phyloP scores from a whole-genome alignment of 2,113 vertebrate species.

The Circaetus gallicus region DNA sequence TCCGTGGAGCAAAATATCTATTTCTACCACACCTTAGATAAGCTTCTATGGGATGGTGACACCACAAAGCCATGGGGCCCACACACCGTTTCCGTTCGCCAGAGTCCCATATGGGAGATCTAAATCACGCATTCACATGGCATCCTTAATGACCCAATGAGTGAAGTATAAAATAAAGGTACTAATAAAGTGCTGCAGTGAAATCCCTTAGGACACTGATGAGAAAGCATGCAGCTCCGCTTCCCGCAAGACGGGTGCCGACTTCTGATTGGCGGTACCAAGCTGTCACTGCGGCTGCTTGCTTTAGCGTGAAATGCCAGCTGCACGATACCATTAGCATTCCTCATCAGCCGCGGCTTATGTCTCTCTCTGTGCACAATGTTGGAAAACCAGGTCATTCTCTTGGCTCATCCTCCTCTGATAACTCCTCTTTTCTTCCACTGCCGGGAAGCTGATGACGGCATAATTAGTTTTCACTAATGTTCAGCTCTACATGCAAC shows the following conservation, averaged over 20 bases:
- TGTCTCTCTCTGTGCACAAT: background rate
- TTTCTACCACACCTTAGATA: background rate
- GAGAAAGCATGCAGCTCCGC: background rate
- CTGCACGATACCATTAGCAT: conserved; percentile 44
- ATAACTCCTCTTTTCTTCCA: conserved; percentile 42
- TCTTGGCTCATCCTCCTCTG: conserved; percentile 43
- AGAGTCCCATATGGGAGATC: background rate
- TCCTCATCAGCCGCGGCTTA: background rate
- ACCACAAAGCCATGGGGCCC: background rate
- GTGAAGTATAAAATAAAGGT: background rate
- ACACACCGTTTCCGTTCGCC: rapidly evolving
- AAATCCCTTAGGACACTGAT: background rate
- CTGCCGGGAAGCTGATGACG: background rate
- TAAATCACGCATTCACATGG: rapidly evolving
- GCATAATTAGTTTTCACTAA: conserved; percentile 28
- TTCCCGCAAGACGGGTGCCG: background rate
- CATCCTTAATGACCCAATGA: background rate
- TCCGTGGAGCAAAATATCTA: background rate
- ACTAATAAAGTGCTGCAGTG: background rate
- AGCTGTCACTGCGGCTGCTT: background rate
- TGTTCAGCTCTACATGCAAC: background rate
- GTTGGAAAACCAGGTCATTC: conserved; percentile 55
- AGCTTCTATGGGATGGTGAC: background rate
- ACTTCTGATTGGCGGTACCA: background rate
- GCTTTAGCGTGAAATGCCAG: background rate